Base-by-base conservation (phyloP, 2,888 invertebrate species). In the Phalera bucephala region DNA sequence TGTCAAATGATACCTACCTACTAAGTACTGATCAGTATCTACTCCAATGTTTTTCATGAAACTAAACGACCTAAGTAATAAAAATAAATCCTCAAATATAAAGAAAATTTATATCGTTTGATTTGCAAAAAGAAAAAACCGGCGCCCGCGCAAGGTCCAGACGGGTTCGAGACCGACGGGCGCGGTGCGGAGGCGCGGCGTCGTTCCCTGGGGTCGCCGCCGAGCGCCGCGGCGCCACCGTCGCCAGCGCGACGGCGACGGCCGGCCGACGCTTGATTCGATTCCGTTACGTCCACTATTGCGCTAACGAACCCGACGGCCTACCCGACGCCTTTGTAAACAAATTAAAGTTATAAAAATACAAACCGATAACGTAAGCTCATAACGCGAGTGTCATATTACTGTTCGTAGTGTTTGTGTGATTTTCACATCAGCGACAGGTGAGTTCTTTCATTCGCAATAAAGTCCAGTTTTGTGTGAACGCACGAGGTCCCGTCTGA, bases 161-260 rank as follows among this genome's bases (percentile, higher is more conserved):
- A 60, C 57, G 61, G 42, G 53, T 56, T 43, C 40, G 43, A 36
- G 36, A 45, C 35, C 39, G 40, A 64, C 45, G 64, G 42, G 60
- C 50, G 55, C 62, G 61, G 51, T 51, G 59, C 52, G 51, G 56
- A 54, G 56, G 51, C 54, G 47, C 50, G 58, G 51, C 39, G 40
- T 38, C 26, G 63, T 69, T 72, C 50, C 54, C 33, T 48, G 52
- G 71, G 75, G 73, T 67, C 77, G 75, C 79, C 79, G 72, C 41
- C 41, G 59, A 64, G 80, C 80, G 80, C 75, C 83, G 82, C 81
- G 81, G 82, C 83, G 84, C 83, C 77, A 65, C 75, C 61, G 67
- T 75, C 79, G 73, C 63, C 45, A 66, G 59, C 67, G 57, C 69
- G 63, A 44, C 59, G 54, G 45, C 65, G 64, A 52, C 63, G 53